These are phyloP conservation scores for Psilopsiagon aurifrons DNA, from an alignment of 2,113 vertebrate genomes.

Conservation along the genomic window DNA sequence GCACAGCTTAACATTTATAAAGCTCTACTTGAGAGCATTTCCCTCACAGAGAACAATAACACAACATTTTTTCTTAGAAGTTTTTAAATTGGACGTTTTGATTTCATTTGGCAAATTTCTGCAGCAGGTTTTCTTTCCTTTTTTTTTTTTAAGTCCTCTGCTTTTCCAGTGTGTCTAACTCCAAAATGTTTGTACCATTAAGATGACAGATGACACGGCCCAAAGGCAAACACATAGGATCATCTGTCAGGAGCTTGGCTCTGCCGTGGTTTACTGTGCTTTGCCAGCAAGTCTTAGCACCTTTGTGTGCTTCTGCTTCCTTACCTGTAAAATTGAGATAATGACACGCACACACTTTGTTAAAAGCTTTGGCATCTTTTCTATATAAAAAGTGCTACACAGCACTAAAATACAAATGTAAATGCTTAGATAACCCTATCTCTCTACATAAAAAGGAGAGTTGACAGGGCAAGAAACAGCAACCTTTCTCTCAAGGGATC, in stretches of 20 bases:
- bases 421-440: neutral
- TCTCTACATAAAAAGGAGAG: neutral
- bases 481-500: neutral
- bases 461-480: neutral
- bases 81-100: constrained; percentile 25
- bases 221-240: constrained; percentile 42
- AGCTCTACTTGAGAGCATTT: constrained; percentile 18
- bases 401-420: neutral
- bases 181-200: constrained; percentile 40
- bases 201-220: constrained; percentile 41
- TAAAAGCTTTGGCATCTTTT: neutral
- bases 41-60: constrained; percentile 6
- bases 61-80: constrained; percentile 29
- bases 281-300: constrained; percentile 43
- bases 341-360: neutral
- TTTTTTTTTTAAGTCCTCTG: neutral
- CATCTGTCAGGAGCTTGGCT: constrained; percentile 44
- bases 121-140: neutral
- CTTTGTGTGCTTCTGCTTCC: neutral
- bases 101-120: constrained; percentile 20
- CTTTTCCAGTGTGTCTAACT: constrained; percentile 28
- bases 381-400: neutral
- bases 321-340: constrained; percentile 48
- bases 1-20: constrained; percentile 2
- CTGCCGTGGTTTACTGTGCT: constrained; percentile 29